A percentile compares a stretch with the other conserved stretches of the same genome.
Evolutionary conservation across 2,797 vertebrate genomes (phyloP).

Genomic region (Borostomias antarcticus): DNA sequence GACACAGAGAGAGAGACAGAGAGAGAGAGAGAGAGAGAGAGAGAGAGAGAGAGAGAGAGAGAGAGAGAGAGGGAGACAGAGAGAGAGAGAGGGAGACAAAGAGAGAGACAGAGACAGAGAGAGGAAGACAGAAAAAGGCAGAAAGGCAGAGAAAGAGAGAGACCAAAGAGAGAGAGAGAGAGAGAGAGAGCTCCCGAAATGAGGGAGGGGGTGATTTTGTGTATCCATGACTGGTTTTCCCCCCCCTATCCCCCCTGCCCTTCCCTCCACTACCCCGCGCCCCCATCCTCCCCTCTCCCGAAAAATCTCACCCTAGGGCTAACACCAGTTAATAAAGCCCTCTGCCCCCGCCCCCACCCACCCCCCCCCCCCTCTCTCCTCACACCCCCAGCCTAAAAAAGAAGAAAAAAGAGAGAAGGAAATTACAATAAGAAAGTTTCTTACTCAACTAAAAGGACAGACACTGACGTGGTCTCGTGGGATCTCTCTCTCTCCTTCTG

Average conservation of each 20-base stretch:
- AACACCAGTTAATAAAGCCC: constrained; percentile 77
- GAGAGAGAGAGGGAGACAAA: constrained; percentile 9
- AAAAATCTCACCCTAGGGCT: constrained; percentile 72
- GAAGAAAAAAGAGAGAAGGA: no score
- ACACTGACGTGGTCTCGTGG: constrained; percentile 75
- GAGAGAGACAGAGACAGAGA: constrained; percentile 2
- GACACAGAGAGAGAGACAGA: neutral
- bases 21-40: constrained; percentile 19
- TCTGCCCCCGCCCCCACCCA: constrained; percentile 59
- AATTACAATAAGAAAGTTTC: constrained; percentile 76
- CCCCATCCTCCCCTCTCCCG: constrained; percentile 16
- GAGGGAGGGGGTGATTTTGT: constrained; percentile 59
- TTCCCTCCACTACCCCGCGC: constrained; percentile 32
- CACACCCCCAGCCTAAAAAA: constrained; percentile 20
- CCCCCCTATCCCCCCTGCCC: constrained; percentile 1
- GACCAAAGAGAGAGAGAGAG: constrained; percentile 1
- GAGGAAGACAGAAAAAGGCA: neutral
- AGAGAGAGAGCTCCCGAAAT: no score
- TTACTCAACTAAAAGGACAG: constrained; percentile 66
- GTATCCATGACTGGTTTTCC: constrained; percentile 62
- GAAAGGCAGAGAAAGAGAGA: constrained; percentile 21
- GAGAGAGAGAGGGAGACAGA: constrained; percentile 23
- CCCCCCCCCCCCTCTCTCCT: constrained; percentile 25
- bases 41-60: constrained; percentile 7
- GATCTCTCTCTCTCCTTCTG: constrained; percentile 61